Base-by-base conservation (phyloP, 2,888 invertebrate species). In the Eueremaeus valkanovi region DNA sequence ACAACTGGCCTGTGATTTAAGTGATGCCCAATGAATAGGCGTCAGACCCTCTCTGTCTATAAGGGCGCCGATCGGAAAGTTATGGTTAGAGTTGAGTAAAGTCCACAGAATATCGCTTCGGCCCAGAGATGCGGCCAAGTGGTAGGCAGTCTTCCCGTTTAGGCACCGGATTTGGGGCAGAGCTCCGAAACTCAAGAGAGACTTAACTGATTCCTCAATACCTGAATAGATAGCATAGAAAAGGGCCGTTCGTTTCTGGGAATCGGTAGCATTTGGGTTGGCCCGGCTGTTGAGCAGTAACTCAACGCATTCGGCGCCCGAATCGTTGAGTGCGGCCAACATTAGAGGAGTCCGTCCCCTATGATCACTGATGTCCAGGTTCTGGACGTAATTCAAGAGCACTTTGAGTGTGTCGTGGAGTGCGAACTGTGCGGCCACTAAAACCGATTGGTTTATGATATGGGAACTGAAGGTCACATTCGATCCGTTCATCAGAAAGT, bases 141-240 rank as follows among this genome's bases (percentile, higher is more conserved):
- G 87, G 51, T 87, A 79, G 2, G 89, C 88, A 0, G 88, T 89
- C 81, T 88, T 88, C 88, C 88, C 88, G 79, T 86, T 85, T 76
- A 87, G 85, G 81, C 89, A 88, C 45, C 88, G 82, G 1, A 87
- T 87, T 80, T 86, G 86, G 0, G 86, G 85, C 80, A 88, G 86
- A 0, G 88, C 88, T 76, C 87, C 84, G 79, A 87, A 85, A 72
- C 84, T 83, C 68, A 89, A 81, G 33, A 89, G 81, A 13, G 86
- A 81, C 58, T 86, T 83, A 1, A 88, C 86, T 13, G 61, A 33
- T 29, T 72, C 21, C 27, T 49, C 78, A 80, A 79, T 81, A 85
- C 86, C 79, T 84, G 36, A 21, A 24, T 49, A 16, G 6, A 76
- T 63, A 5, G 72, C 74, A 51, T 72, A 70, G 58, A 76, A 76